Evolutionary conservation across 2,113 vertebrate genomes (phyloP).

Genomic region (Eolophus roseicapilla): DNA sequence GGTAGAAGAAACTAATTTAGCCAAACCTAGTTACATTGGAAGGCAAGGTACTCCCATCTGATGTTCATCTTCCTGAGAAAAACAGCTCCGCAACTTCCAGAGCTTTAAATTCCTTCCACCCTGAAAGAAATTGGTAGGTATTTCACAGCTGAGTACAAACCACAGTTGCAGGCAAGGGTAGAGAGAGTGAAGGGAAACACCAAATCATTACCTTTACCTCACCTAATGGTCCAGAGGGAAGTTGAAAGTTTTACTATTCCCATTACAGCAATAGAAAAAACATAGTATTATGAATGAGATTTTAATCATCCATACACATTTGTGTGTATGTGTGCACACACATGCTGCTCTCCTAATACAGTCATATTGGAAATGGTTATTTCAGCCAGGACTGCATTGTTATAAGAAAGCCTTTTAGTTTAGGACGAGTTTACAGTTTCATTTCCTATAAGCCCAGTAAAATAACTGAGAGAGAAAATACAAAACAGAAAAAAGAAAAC

Average conservation of each 20-base stretch:
- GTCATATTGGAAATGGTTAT: not conserved
- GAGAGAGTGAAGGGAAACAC: not conserved
- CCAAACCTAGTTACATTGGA: not conserved
- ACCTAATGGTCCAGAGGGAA: not conserved
- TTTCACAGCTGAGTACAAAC: not conserved
- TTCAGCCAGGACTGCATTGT: not conserved
- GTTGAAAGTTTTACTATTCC: not conserved
- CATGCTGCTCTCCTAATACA: not conserved
- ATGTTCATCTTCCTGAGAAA: not conserved
- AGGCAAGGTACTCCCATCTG: not conserved
- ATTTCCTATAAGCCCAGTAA: not conserved
- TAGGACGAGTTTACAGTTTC: not conserved
- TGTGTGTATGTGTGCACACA: too few species aligned
- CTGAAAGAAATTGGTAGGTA: not conserved
- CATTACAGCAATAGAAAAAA: not conserved
- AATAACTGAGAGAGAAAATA: not conserved
- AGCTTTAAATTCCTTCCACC: not conserved
- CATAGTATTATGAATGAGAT: not conserved
- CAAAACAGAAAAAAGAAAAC: not conserved
- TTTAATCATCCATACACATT: not conserved
- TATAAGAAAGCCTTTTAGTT: not conserved
- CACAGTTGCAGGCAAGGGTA: not conserved
- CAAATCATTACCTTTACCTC: not conserved
- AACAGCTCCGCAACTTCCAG: not conserved
- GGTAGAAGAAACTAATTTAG: not conserved